These are phyloP conservation scores for Thymelicus sylvestris DNA, from an alignment of 2,888 invertebrate genomes.

Conservation along the genomic window DNA sequence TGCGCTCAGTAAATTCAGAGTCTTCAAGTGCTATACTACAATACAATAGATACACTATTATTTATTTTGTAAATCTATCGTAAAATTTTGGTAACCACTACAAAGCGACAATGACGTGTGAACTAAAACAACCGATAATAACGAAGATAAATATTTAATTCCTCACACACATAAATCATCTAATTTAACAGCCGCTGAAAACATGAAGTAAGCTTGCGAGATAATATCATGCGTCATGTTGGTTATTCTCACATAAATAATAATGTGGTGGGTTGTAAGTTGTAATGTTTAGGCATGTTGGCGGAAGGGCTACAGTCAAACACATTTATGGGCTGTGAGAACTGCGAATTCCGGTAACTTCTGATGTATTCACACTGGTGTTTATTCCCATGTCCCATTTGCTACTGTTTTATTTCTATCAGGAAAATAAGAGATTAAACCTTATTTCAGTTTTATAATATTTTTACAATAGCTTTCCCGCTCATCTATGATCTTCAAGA, in stretches of 20 bases:
- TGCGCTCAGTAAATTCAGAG: background rate
- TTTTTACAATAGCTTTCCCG: no score
- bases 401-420: no score
- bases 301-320: conserved; percentile 44
- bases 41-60: no score
- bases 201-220: conserved; percentile 14
- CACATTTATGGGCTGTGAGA: conserved; percentile 35
- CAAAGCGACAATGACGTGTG: background rate
- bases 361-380: conserved; percentile 5
- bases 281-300: conserved; percentile 40
- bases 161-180: conserved; percentile 6
- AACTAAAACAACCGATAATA: background rate
- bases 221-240: conserved; percentile 17
- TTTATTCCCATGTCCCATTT: background rate
- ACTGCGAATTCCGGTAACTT: conserved; percentile 21
- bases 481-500: no score
- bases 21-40: no score
- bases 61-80: no score
- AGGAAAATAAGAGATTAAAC: no score
- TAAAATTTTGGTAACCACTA: background rate
- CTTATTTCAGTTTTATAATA: no score
- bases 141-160: background rate
- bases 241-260: conserved; percentile 32
- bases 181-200: conserved; percentile 24
- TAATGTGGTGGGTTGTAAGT: conserved; percentile 38